A percentile compares a stretch with the other conserved stretches of the same genome.
These are phyloP conservation scores for Lutra lutra DNA, from an alignment of 2,797 vertebrate genomes.

Conservation along the genomic window DNA sequence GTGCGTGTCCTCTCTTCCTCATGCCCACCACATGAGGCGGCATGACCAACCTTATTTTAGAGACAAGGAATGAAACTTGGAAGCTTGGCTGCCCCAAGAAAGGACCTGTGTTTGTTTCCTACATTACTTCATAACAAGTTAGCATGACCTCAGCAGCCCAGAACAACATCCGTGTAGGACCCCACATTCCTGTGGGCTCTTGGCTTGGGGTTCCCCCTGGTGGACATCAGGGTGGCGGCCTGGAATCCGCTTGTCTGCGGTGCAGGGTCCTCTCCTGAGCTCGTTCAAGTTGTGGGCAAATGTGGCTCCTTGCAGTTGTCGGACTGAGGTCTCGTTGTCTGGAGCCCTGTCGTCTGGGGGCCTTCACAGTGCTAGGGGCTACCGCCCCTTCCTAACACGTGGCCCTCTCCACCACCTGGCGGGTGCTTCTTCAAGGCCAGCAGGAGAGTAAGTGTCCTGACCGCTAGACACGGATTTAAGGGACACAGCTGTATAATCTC, in stretches of 20 bases:
- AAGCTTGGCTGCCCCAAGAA: neutral
- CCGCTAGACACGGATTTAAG: neutral
- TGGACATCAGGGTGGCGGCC: neutral
- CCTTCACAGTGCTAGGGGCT: neutral
- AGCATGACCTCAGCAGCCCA: neutral
- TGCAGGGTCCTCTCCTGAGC: neutral
- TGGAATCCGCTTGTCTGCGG: no score
- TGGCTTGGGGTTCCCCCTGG: neutral
- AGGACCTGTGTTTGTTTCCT: neutral
- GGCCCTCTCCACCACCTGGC: neutral
- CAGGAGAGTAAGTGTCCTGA: neutral
- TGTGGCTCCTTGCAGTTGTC: no score
- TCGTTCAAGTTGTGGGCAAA: neutral
- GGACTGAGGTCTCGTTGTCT: accelerated
- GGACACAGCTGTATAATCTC: neutral
- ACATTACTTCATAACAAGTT: accelerated
- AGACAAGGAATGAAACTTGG: neutral
- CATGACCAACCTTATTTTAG: neutral
- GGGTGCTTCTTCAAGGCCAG: neutral
- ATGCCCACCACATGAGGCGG: neutral
- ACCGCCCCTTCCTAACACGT: accelerated
- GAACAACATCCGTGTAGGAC: accelerated
- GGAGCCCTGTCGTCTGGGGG: neutral
- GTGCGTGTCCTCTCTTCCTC: neutral
- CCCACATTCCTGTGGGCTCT: neutral